Percentiles rank a stretch among this genome's conserved stretches.
Evolutionary conservation across 2,797 vertebrate genomes (phyloP).

Genomic region (Galago senegalensis): DNA sequence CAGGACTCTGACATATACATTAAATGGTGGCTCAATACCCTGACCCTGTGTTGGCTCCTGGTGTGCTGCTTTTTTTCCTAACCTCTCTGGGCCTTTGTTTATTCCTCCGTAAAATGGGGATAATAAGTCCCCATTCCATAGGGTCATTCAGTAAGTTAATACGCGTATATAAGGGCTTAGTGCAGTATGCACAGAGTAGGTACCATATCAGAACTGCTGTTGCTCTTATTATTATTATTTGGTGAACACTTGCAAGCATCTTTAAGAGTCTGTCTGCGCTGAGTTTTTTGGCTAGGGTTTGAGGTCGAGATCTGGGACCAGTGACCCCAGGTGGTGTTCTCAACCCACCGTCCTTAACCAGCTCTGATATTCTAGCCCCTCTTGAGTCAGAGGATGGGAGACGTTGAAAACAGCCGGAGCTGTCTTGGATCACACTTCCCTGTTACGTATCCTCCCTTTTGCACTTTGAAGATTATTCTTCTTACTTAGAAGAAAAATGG

Average conservation of each 20-base stretch:
- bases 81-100: neutral
- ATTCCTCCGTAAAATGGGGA: neutral
- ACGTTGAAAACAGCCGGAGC: neutral
- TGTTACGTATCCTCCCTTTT: neutral
- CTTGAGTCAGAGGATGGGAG: neutral
- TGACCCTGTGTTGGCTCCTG: neutral
- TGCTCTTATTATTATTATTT: neutral
- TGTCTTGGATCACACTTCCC: neutral
- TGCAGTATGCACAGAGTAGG: neutral
- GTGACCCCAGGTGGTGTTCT: neutral
- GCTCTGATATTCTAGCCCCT: neutral
- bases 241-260: neutral
- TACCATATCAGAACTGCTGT: fast-evolving
- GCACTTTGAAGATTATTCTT: neutral
- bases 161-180: neutral
- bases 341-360: neutral
- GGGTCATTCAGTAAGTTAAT: neutral
- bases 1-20: fast-evolving
- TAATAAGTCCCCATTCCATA: neutral
- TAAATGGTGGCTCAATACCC: neutral
- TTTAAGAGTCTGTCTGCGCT: neutral
- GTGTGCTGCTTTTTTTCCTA: neutral
- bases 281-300: neutral
- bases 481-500: neutral
- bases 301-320: neutral